Percentiles rank a stretch among this genome's conserved stretches.
Evolutionary conservation across 1,140 invertebrate genomes (phyloP).

Genomic region (Littorina saxatilis): DNA sequence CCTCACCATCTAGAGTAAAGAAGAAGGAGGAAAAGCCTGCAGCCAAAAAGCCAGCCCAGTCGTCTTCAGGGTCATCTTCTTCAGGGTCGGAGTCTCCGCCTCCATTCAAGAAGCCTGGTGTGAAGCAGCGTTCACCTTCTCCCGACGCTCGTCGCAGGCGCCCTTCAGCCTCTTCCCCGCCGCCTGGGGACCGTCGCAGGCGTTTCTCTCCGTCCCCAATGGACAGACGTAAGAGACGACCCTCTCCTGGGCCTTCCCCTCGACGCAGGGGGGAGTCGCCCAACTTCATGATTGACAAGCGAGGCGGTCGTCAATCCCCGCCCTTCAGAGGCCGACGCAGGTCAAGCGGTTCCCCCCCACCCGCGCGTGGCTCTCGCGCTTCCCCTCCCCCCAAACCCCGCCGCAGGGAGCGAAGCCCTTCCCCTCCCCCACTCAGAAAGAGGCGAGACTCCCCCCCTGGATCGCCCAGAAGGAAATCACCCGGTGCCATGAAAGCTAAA

Average conservation of each 20-base stretch:
- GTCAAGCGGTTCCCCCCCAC: slow-evolving; percentile 1
- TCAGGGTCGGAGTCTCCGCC: slow-evolving; percentile 42
- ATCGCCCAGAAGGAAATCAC: background rate
- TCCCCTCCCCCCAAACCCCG: slow-evolving; percentile 31
- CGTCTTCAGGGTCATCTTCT: slow-evolving; percentile 16
- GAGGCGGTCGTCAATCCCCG: slow-evolving; percentile 21
- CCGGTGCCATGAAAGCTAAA: slow-evolving; percentile 11
- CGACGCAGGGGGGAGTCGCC: background rate
- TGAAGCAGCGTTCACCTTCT: slow-evolving; percentile 30
- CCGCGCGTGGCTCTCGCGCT: slow-evolving; percentile 14
- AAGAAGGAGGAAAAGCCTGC: slow-evolving; percentile 10
- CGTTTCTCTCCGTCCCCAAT: background rate
- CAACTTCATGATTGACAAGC: background rate
- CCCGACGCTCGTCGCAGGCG: slow-evolving; percentile 15
- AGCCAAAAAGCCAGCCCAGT: background rate
- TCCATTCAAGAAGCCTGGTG: slow-evolving; percentile 18
- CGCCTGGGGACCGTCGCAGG: slow-evolving; percentile 2
- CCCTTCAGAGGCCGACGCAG: background rate
- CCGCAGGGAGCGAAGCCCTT: background rate
- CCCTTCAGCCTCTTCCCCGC: slow-evolving; percentile 22
- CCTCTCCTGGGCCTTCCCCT: background rate
- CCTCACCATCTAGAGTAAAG: background rate
- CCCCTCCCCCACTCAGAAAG: background rate
- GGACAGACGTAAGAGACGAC: background rate
- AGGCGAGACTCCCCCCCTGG: slow-evolving; percentile 16